A percentile compares a stretch with the other conserved stretches of the same genome.
phyloP scores from a whole-genome alignment of 2,888 invertebrate genomes.

The Polyploca ridens region DNA sequence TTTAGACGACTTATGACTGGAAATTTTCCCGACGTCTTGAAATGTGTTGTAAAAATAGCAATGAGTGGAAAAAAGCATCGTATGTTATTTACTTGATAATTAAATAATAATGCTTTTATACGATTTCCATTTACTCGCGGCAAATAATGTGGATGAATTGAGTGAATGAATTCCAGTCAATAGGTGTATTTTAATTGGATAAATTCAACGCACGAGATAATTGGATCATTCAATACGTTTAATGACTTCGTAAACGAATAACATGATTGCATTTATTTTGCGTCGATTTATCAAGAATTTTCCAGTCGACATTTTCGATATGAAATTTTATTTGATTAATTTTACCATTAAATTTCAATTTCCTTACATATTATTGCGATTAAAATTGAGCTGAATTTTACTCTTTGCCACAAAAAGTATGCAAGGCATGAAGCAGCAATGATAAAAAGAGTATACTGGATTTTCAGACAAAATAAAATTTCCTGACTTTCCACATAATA shows the following conservation, averaged over 20 bases:
- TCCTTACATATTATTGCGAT: too few species aligned
- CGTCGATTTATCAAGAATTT: conserved; percentile 5
- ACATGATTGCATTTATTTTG: conserved; percentile 37
- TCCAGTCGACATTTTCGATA: not conserved
- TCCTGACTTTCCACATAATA: too few species aligned
- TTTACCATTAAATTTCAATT: not conserved
- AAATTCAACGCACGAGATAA: conserved; percentile 38
- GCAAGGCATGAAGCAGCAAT: too few species aligned
- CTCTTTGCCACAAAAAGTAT: too few species aligned
- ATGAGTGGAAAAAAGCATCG: not conserved
- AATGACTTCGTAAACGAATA: conserved; percentile 43
- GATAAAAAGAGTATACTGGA: too few species aligned
- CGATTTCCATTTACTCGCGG: conserved; percentile 18
- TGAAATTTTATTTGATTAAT: not conserved
- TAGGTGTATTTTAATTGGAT: conserved; percentile 40
- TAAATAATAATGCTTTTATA: conserved; percentile 4
- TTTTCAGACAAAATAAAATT: too few species aligned
- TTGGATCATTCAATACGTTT: conserved; percentile 42
- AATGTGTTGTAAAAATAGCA: not conserved
- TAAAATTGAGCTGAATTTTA: too few species aligned
- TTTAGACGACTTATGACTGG: not conserved
- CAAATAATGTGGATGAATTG: conserved; percentile 31
- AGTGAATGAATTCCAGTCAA: conserved; percentile 26
- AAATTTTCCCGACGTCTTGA: not conserved
- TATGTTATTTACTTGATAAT: not conserved